Evolutionary conservation across 2,888 invertebrate genomes (phyloP).

Genomic region (Leucozona laternaria): DNA sequence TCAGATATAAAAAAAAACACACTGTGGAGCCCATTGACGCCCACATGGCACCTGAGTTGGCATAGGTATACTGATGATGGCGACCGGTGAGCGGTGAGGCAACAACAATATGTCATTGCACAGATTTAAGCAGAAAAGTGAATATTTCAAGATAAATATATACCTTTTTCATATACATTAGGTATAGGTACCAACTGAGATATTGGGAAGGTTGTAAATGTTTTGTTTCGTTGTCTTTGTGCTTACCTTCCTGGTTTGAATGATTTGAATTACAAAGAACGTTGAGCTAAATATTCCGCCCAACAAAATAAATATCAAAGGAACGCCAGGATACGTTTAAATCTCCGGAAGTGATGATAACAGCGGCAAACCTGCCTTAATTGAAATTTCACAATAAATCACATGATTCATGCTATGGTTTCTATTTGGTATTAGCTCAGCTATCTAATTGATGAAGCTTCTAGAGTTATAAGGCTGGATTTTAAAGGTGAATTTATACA

Average conservation of each 20-base stretch:
- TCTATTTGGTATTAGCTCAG: conserved; percentile 15
- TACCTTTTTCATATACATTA: neutral
- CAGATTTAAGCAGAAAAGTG: conserved; percentile 46
- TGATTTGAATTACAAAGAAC: conserved; percentile 63
- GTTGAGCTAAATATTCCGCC: conserved; percentile 2
- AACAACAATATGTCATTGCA: conserved; percentile 48
- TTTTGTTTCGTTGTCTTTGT: conserved; percentile 9
- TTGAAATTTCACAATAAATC: conserved; percentile 55
- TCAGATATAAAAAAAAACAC: conserved; percentile 22
- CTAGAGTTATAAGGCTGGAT: neutral
- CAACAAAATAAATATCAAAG: conserved; percentile 18
- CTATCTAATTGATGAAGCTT: conserved; percentile 46
- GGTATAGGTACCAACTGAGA: neutral
- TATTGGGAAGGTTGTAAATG: conserved; percentile 59
- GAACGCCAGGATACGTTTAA: conserved; percentile 27
- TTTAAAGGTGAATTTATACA: conserved; percentile 3
- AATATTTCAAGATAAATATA: neutral
- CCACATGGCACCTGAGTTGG: conserved; percentile 50
- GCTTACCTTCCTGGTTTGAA: neutral
- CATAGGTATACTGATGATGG: neutral
- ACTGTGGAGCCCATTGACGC: conserved; percentile 52
- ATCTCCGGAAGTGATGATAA: conserved; percentile 62
- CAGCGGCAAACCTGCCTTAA: conserved; percentile 50
- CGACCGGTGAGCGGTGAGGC: neutral
- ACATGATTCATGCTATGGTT: conserved; percentile 57